Evolutionary conservation across 2,113 vertebrate genomes (phyloP).

Genomic region (Cebidichthys violaceus): DNA sequence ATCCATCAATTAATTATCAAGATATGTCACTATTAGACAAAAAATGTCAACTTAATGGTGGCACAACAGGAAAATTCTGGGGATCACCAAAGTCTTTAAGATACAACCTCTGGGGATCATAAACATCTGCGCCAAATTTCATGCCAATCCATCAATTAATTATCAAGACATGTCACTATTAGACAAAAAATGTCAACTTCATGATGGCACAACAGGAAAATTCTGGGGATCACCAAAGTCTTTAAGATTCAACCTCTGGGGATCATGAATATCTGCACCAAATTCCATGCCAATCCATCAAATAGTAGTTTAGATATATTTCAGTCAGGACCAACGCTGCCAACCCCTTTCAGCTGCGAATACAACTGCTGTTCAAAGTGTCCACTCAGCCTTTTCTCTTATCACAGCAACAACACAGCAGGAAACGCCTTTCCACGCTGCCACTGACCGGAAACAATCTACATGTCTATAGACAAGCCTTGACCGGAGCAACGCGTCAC

Average conservation of each 20-base stretch:
- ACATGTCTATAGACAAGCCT: conserved; percentile 65
- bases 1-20: too few species aligned
- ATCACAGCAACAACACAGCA: conserved; percentile 59
- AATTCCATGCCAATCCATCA: not conserved
- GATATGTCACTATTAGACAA: too few species aligned
- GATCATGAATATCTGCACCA: not conserved
- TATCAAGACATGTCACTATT: too few species aligned
- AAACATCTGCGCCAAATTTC: not conserved
- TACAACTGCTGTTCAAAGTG: conserved; percentile 9
- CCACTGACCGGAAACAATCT: conserved; percentile 70
- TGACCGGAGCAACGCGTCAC: conserved; percentile 31
- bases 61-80: too few species aligned
- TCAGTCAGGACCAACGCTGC: not conserved
- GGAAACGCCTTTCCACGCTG: conserved; percentile 60
- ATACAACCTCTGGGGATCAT: not conserved
- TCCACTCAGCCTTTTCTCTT: conserved; percentile 55
- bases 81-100: not conserved
- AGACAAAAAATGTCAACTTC: not conserved
- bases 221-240: not conserved
- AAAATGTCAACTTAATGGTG: too few species aligned
- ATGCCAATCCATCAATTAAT: too few species aligned
- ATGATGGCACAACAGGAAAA: not conserved
- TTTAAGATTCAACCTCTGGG: not conserved
- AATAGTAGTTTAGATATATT: not conserved
- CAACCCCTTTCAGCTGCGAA: not conserved